Conservation (phyloP, 2,113 vertebrate species). For the Sapajus apella region DNA sequence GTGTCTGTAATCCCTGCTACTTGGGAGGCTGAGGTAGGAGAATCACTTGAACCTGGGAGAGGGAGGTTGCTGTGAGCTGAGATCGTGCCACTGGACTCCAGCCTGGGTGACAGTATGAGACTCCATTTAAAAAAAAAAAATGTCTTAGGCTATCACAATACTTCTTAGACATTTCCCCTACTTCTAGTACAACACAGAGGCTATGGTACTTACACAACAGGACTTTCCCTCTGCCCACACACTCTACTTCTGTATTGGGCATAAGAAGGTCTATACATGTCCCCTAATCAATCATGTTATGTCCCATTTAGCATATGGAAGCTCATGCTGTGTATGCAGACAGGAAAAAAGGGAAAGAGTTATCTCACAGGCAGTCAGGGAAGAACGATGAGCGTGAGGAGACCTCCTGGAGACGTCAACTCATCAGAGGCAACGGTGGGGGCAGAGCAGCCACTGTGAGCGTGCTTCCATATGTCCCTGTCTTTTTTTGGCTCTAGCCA, state of each 20-base stretch:
- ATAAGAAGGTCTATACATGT: neutral
- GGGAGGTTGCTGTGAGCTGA: no score
- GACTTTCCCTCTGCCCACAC: neutral
- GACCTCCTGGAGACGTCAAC: neutral
- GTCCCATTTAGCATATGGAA: neutral
- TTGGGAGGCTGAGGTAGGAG: no score
- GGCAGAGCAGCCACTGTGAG: neutral
- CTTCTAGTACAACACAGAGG: neutral
- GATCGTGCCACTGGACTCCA: no score
- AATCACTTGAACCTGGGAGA: no score
- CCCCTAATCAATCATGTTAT: neutral
- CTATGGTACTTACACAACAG: neutral
- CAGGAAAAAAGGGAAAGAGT: neutral
- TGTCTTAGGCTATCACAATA: accelerated
- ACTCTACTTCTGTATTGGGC: neutral
- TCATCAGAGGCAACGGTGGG: neutral
- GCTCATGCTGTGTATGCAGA: neutral
- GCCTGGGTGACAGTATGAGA: no score
- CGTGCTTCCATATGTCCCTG: accelerated
- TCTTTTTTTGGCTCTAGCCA: neutral
- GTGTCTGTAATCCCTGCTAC: no score
- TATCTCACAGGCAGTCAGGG: neutral
- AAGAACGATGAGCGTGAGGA: neutral
- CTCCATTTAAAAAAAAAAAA: no score
- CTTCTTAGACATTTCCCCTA: neutral